A percentile compares a stretch with the other conserved stretches of the same genome.
Evolutionary conservation across 2,888 invertebrate species (phyloP).

Genomic region (Watsonalla binaria): DNA sequence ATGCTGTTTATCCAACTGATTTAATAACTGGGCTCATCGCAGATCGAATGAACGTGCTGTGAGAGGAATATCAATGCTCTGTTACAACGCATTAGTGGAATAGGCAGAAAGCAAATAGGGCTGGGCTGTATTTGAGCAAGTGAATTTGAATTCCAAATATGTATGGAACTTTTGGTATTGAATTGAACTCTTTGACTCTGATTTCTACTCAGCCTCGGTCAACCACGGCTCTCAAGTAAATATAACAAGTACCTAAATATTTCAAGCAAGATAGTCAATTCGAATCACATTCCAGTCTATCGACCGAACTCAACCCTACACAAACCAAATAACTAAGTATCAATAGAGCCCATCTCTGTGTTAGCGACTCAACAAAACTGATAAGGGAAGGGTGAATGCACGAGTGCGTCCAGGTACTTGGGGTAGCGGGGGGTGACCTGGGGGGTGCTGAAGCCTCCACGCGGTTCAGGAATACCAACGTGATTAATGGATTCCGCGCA

Average conservation of each 20-base stretch:
- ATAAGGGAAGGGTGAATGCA: conserved; percentile 75
- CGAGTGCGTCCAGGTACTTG: conserved; percentile 72
- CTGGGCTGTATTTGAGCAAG: conserved; percentile 36
- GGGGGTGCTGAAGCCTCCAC: conserved; percentile 36
- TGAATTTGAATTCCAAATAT: not conserved
- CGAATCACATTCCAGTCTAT: conserved; percentile 4
- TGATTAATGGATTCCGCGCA: conserved; percentile 73
- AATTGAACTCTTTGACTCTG: too few relatives aligned
- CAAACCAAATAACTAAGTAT: conserved; percentile 32
- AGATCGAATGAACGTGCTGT: conserved; percentile 55
- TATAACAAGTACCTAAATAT: too few relatives aligned
- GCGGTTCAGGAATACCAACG: conserved; percentile 65
- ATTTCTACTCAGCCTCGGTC: too few relatives aligned
- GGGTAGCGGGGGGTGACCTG: conserved; percentile 35
- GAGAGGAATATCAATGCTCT: conserved; percentile 63
- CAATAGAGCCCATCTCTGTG: conserved; percentile 48
- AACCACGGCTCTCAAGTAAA: too few relatives aligned
- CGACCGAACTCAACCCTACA: conserved; percentile 20
- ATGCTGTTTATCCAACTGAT: conserved; percentile 65
- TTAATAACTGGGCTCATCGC: conserved; percentile 69
- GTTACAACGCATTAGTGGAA: conserved; percentile 62
- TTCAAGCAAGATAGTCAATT: not conserved
- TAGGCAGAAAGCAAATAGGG: conserved; percentile 57
- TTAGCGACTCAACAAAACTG: conserved; percentile 61
- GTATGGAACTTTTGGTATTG: not conserved